These are phyloP conservation scores for Ambastaia sidthimunki DNA, from an alignment of 2,797 vertebrate genomes.

Conservation along the genomic window DNA sequence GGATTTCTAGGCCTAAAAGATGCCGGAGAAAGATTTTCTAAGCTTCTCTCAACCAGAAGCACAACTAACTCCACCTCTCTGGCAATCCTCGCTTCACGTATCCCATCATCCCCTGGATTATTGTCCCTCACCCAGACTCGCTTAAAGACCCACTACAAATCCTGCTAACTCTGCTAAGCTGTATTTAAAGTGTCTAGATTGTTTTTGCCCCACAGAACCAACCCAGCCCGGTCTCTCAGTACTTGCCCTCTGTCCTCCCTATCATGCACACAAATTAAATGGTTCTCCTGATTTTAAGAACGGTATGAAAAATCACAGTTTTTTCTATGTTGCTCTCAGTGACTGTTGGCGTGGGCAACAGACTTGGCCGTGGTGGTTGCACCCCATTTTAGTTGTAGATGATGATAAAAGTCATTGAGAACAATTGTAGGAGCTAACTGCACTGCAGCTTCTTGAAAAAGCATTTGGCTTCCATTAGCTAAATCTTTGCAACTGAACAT, in stretches of 20 bases:
- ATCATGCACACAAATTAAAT: conserved; percentile 6
- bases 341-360: conserved; percentile 17
- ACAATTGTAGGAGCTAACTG: not conserved
- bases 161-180: conserved; percentile 42
- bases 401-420: conserved; percentile 19
- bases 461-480: too few relatives aligned
- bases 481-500: too few relatives aligned
- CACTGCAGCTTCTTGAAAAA: not conserved
- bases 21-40: not conserved
- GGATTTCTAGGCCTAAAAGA: not conserved
- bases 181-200: conserved; percentile 44
- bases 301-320: conserved; percentile 12
- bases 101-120: conserved; percentile 48
- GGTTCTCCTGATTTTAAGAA: conserved; percentile 13
- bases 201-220: conserved; percentile 48
- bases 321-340: conserved; percentile 24
- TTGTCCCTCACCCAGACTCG: conserved; percentile 35
- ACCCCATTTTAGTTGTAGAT: conserved; percentile 24
- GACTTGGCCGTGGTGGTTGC: conserved; percentile 20
- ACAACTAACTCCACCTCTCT: conserved; percentile 8
- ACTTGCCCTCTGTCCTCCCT: conserved; percentile 30
- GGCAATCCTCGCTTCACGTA: conserved; percentile 29
- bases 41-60: conserved; percentile 11
- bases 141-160: conserved; percentile 56
- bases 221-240: conserved; percentile 20